Base-by-base conservation (phyloP, 2,888 invertebrate genomes). In the Neoascia interrupta region DNA sequence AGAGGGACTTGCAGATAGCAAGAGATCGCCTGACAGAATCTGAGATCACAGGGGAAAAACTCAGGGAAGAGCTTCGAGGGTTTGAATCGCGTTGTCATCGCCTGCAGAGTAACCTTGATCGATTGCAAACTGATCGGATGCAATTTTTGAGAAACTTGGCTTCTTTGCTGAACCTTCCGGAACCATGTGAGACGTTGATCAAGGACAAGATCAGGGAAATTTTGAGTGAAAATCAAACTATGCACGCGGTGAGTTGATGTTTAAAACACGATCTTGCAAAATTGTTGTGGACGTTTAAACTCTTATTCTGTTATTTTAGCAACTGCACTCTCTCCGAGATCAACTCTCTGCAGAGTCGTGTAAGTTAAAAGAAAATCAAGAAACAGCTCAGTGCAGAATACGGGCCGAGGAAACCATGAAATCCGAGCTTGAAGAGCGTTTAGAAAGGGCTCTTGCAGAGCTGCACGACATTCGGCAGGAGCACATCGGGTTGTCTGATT, bases 391-490 rank as follows among this genome's bases (percentile, higher is more conserved):
- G 92, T 83, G 94, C 92, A 84, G 88, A 91, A 81, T 92, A 91
- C 85, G 94, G 92, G 82, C 92, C 91, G 87, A 92, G 53, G 89
- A 89, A 72, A 85, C 86, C 0, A 96, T 96, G 84, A 92, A 94
- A 81, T 91, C 92, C 49, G 91, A 93, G 82, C 88, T 96, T 18
- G 94, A 95, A 83, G 91, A 92, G 49, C 92, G 94, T 74, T 89
- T 97, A 63, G 93, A 95, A 84, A 95, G 95, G 84, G 90, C 93
- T 11, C 96, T 96, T 84, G 91, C 93, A 0, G 97, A 97, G 85
- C 90, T 96, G 23, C 93, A 92, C 66, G 91, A 94, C 0, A 73
- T 89, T n/a, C 86, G 88, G n/a, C 85, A 85, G 13, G 89, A 89
- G 61, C 89, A 89, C 76, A 73, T 87, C 74, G 85, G 86, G 0